A percentile compares a stretch with the other conserved stretches of the same genome.
Evolutionary conservation across 2,888 invertebrate species (phyloP).

Genomic region (Germaria angustata): DNA sequence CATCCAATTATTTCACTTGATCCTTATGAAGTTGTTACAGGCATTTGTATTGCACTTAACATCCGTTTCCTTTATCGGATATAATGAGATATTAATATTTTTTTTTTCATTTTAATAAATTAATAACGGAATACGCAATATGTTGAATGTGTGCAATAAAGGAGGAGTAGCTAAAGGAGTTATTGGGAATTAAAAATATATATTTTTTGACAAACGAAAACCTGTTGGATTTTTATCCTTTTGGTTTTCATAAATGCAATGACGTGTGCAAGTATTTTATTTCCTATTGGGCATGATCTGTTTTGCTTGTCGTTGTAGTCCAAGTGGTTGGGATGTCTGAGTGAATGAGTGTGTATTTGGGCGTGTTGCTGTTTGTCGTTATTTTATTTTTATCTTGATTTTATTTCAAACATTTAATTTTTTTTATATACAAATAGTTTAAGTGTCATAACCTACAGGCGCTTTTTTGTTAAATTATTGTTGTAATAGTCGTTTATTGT

Average conservation of each 20-base stretch:
- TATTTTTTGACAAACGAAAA: neutral
- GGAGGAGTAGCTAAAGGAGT: neutral
- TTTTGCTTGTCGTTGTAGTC: neutral
- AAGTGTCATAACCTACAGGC: constrained; percentile 48
- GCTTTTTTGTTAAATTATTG: neutral
- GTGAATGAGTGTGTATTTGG: neutral
- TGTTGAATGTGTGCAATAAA: neutral
- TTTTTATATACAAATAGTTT: neutral
- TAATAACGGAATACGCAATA: neutral
- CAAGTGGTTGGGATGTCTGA: neutral
- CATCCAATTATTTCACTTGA: constrained; percentile 2
- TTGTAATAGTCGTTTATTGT: no score
- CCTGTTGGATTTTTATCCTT: neutral
- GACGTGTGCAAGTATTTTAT: neutral
- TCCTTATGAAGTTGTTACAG: neutral
- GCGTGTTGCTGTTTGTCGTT: neutral
- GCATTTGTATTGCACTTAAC: constrained; percentile 27
- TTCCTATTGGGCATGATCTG: neutral
- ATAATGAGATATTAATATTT: neutral
- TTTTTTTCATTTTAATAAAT: constrained; percentile 36
- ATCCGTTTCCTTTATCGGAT: constrained; percentile 34
- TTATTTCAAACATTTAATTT: constrained; percentile 14
- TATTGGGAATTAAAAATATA: no score
- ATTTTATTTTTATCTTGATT: neutral
- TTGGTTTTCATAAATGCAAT: neutral